Evolutionary conservation across 2,888 invertebrate species (phyloP).

Genomic region (Netelia virgata): DNA sequence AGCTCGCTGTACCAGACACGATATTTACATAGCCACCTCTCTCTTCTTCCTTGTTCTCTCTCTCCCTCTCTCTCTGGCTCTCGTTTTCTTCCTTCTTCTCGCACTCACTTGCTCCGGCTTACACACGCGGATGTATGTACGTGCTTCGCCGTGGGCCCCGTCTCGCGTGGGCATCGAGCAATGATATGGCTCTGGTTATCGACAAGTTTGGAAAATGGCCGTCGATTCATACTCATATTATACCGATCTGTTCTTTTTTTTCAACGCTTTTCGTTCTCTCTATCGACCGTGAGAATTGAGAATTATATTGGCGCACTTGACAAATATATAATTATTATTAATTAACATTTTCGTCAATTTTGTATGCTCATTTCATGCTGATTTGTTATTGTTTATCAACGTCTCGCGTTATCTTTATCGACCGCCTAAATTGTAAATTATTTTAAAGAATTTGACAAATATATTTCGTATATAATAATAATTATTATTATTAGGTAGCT

Average conservation of each 20-base stretch:
- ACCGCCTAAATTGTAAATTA: too few species aligned
- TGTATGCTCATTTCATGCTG: too few species aligned
- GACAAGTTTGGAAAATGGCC: slow-evolving; percentile 48
- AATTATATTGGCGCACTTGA: too few species aligned
- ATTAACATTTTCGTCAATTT: too few species aligned
- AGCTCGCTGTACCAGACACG: slow-evolving; percentile 40
- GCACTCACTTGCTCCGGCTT: slow-evolving; percentile 49
- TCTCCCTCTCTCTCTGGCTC: not conserved
- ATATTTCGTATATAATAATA: too few species aligned
- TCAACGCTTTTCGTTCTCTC: too few species aligned
- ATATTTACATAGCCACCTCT: slow-evolving; percentile 61
- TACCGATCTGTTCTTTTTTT: not conserved
- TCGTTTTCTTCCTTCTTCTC: not conserved
- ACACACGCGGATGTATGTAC: slow-evolving; percentile 61
- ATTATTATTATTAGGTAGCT: too few species aligned
- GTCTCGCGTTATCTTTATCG: too few species aligned
- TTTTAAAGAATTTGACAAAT: too few species aligned
- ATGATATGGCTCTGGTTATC: slow-evolving; percentile 46
- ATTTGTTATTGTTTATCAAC: too few species aligned
- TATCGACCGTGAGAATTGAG: too few species aligned
- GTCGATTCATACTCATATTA: slow-evolving; percentile 45
- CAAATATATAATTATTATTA: too few species aligned
- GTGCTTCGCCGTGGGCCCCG: slow-evolving; percentile 39
- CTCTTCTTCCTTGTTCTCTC: slow-evolving; percentile 17
- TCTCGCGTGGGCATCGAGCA: slow-evolving; percentile 45